Percentiles rank a stretch among this genome's conserved stretches.
These are phyloP conservation scores for Enteromius fasciolatus DNA, from an alignment of 2,797 vertebrate genomes.

Conservation along the genomic window DNA sequence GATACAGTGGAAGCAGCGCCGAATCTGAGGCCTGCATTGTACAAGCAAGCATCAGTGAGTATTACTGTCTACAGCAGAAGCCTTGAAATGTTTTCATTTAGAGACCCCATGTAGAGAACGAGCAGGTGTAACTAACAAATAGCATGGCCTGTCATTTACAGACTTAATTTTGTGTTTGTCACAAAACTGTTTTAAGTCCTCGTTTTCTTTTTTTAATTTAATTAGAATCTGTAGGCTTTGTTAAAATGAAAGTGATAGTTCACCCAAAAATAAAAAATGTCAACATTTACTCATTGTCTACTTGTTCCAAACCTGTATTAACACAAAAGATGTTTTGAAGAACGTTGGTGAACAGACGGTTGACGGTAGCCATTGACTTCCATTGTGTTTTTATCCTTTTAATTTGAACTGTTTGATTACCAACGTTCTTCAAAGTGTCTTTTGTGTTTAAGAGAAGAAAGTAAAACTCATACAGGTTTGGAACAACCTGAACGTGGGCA, in stretches of 20 bases:
- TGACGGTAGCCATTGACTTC: neutral
- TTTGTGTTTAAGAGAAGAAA: neutral
- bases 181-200: neutral
- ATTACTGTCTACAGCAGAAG: neutral
- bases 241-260: neutral
- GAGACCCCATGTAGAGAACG: neutral
- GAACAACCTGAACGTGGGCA: neutral
- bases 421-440: neutral
- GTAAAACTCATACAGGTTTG: neutral
- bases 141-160: neutral
- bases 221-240: neutral
- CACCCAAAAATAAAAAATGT: neutral
- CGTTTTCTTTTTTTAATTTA: neutral
- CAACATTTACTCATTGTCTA: neutral
- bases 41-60: conserved; percentile 90
- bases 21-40: conserved; percentile 89
- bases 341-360: neutral
- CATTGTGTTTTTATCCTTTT: neutral
- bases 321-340: neutral
- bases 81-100: neutral
- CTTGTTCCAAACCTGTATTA: neutral
- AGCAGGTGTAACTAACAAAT: neutral
- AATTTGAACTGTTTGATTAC: neutral
- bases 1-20: conserved; percentile 88
- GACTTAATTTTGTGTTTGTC: neutral